phyloP scores from a whole-genome alignment of 2,888 invertebrate species.

The Heliconius ethilla region DNA sequence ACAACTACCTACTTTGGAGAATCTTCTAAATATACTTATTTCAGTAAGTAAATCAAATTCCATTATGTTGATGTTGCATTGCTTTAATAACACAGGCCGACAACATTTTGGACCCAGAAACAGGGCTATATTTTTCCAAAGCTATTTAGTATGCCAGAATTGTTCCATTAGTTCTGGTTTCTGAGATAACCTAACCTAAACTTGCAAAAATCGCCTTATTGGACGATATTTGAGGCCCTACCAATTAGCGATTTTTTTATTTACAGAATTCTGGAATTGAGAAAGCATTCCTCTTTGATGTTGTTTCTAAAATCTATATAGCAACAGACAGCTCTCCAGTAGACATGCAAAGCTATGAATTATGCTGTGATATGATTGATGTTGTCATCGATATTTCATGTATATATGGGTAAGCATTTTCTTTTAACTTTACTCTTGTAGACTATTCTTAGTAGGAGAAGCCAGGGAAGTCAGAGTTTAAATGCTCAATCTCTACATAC shows the following conservation, averaged over 20 bases:
- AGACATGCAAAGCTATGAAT: slow-evolving; percentile 99
- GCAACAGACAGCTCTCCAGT: slow-evolving; percentile 99
- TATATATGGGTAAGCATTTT: slow-evolving; percentile 92
- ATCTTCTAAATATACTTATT: slow-evolving; percentile 97
- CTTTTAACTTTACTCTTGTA: background rate
- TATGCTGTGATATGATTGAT: slow-evolving; percentile 99
- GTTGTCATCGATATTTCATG: slow-evolving; percentile 99
- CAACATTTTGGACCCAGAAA: too few species aligned
- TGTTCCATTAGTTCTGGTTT: too few species aligned
- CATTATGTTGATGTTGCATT: background rate
- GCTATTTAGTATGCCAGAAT: too few species aligned
- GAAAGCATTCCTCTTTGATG: slow-evolving; percentile 99
- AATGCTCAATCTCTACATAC: too few species aligned
- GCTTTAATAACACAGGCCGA: background rate
- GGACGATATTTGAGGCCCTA: too few species aligned
- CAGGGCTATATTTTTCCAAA: too few species aligned
- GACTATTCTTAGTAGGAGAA: too few species aligned
- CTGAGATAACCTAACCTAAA: too few species aligned
- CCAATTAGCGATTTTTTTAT: background rate
- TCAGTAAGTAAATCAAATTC: slow-evolving; percentile 85
- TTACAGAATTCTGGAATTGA: slow-evolving; percentile 98
- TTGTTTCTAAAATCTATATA: slow-evolving; percentile 99
- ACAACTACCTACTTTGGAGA: slow-evolving; percentile 97
- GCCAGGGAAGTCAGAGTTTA: too few species aligned
- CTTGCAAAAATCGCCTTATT: too few species aligned